These are phyloP conservation scores for Serilophus lunatus DNA, from an alignment of 2,113 vertebrate species.

Conservation along the genomic window DNA sequence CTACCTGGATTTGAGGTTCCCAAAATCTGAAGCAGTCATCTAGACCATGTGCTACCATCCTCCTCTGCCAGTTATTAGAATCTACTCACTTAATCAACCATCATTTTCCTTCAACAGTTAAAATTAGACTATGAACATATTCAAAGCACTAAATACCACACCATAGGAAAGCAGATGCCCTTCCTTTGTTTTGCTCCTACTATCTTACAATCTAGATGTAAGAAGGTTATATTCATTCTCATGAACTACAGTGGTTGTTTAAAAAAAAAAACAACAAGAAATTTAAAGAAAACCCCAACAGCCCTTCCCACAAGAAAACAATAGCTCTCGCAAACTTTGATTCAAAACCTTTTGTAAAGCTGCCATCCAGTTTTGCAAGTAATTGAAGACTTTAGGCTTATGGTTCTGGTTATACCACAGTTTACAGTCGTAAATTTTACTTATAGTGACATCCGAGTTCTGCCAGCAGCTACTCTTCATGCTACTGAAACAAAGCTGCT, in stretches of 20 bases:
- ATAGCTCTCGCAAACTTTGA: not conserved
- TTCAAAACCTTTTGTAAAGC: not conserved
- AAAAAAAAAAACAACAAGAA: not conserved
- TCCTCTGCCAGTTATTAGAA: not conserved
- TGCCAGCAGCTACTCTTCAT: not conserved
- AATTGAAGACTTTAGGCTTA: not conserved
- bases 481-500: not conserved
- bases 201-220: accelerated
- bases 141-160: not conserved
- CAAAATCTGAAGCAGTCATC: not conserved
- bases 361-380: not conserved
- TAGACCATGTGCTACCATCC: not conserved
- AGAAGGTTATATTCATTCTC: not conserved
- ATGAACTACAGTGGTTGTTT: not conserved
- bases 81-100: not conserved
- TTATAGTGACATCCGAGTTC: not conserved
- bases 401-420: not conserved
- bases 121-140: not conserved
- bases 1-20: accelerated
- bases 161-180: not conserved
- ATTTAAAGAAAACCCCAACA: accelerated
- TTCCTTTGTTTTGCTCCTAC: not conserved
- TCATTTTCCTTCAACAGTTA: not conserved
- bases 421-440: not conserved
- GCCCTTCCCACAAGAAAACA: accelerated